These are phyloP conservation scores for Macrosoma leucophasiata DNA, from an alignment of 2,888 invertebrate species.

Conservation along the genomic window DNA sequence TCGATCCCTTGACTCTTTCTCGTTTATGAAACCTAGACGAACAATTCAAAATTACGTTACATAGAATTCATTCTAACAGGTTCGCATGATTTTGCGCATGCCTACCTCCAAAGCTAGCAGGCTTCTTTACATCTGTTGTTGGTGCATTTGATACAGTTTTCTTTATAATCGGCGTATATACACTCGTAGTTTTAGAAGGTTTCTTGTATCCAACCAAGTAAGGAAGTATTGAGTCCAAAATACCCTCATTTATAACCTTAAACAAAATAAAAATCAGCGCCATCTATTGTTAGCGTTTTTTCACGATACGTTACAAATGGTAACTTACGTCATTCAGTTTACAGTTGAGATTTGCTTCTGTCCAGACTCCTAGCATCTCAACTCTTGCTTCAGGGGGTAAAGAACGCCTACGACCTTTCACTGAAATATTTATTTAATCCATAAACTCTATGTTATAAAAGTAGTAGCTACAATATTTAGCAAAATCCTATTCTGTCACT, in stretches of 20 bases:
- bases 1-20: conserved; percentile 64
- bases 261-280: not conserved
- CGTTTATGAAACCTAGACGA: conserved; percentile 57
- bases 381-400: conserved; percentile 51
- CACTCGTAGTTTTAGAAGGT: conserved; percentile 69
- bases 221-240: conserved; percentile 87
- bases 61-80: no score
- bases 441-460: not conserved
- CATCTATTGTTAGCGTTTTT: not conserved
- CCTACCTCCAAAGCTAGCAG: conserved; percentile 66
- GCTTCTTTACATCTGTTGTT: conserved; percentile 64
- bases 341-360: conserved; percentile 67
- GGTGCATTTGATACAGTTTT: conserved; percentile 47
- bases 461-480: not conserved
- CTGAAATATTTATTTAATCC: conserved; percentile 28
- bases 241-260: conserved; percentile 86
- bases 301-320: not conserved
- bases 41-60: no score
- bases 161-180: conserved; percentile 73
- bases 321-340: conserved; percentile 66
- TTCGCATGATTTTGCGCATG: not conserved
- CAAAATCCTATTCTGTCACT: not conserved
- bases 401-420: conserved; percentile 40
- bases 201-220: conserved; percentile 78
- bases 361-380: conserved; percentile 69